These are phyloP conservation scores for Chiroxiphia lanceolata DNA, from an alignment of 2,797 vertebrate species.

Conservation along the genomic window DNA sequence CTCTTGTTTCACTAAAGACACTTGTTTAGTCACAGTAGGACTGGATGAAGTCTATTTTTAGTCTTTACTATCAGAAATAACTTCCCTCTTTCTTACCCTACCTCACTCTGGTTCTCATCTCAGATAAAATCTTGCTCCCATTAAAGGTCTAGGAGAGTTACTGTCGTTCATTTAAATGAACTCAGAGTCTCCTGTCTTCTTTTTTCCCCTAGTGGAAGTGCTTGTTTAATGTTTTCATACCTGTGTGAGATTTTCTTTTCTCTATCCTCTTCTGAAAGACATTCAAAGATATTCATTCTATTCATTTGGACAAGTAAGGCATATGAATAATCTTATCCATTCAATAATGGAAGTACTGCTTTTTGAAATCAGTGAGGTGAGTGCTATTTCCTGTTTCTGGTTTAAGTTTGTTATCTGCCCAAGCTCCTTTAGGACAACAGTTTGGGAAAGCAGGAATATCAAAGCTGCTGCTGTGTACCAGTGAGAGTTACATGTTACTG, in stretches of 20 bases:
- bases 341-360: background rate
- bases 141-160: background rate
- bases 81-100: background rate
- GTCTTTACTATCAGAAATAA: background rate
- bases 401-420: background rate
- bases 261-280: background rate
- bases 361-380: background rate
- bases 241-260: background rate
- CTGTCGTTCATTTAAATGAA: background rate
- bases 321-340: background rate
- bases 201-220: background rate
- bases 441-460: background rate
- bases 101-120: background rate
- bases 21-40: background rate
- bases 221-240: conserved; percentile 25
- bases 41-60: background rate
- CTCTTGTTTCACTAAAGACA: background rate
- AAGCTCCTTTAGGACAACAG: background rate
- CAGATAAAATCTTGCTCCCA: background rate
- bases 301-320: background rate
- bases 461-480: background rate
- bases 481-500: background rate
- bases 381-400: background rate
- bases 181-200: background rate
- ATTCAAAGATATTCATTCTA: background rate